Base-by-base conservation (phyloP, 2,113 vertebrate genomes). In the Nyctibius bracteatus region DNA sequence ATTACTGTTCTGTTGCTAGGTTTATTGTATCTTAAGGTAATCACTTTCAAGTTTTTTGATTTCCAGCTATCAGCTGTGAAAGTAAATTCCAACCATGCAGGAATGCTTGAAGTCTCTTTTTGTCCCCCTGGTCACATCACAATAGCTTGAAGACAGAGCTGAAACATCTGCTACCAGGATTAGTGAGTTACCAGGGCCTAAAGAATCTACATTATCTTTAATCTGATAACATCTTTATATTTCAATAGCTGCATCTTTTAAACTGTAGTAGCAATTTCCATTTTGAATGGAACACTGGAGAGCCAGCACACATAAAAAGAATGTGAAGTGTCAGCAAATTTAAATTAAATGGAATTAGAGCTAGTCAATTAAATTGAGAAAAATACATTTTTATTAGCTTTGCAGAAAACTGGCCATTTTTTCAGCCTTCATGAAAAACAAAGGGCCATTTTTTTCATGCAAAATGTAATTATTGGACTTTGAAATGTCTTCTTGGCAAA, bases 91-190 rank as follows among this genome's bases (percentile, higher is more conserved):
- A 81, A 0, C 71, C 31, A 59, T 15, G 41, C 19, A 68, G 54
- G n/a, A 89, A 66, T 0, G 1, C 37, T 81, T 79, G 15, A 90
- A 93, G 27, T 51, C 44, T 84, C 25, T 37, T 94, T 92, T 92
- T 57, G n/a, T 91, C 62, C 14, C 63, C 39, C 14, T 35, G 57
- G 41, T 55, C 62, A 78, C 49, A 66, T 59, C 51, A 71, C 51
- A 93, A 65, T 41, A 74, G 16, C 35, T 85, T 52, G 73, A 91
- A 94, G 86, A 77, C 7, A 91, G n/a, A 80, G 28, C 28, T 91
- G 74, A 93, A 96, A 94, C 86, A 62, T 91, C 81, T 97, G 92
- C 19, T 74, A 65, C 55, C 25, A 46, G 54, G 46, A 91, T 94
- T 91, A 92, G 73, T 57, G 28, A 73, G 33, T 67, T 91, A 86